Evolutionary conservation across 1,140 invertebrate species (phyloP).

Genomic region (Ceratitis capitata): DNA sequence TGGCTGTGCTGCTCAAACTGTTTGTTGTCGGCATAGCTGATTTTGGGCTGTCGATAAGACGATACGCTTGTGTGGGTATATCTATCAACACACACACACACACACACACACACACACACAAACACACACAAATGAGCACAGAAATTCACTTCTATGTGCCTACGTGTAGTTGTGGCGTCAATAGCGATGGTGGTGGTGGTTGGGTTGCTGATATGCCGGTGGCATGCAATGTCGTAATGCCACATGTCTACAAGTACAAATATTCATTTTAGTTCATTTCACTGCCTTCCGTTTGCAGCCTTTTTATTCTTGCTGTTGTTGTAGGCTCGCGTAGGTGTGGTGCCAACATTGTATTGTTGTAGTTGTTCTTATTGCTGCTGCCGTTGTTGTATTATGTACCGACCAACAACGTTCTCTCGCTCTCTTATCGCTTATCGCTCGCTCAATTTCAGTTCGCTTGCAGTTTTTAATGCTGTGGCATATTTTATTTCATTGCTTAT

Average conservation of each 20-base stretch:
- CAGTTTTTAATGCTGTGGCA: constrained; percentile 27
- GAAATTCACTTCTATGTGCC: not conserved
- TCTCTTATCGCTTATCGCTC: constrained; percentile 8
- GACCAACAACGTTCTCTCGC: too few relatives aligned
- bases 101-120: not conserved
- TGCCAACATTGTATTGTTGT: not conserved
- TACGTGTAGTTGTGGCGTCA: not conserved
- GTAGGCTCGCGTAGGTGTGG: constrained; percentile 2
- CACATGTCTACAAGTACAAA: not conserved
- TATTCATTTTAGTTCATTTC: not conserved
- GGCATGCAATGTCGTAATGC: not conserved
- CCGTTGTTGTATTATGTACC: not conserved
- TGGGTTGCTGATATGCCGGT: not conserved
- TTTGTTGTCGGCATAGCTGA: constrained; percentile 1
- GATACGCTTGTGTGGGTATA: not conserved
- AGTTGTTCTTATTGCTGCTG: not conserved
- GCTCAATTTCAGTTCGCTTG: not conserved
- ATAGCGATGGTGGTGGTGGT: not conserved
- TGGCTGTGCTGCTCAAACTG: not conserved
- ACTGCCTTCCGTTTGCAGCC: not conserved
- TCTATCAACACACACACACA: not conserved
- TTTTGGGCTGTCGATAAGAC: constrained; percentile 2
- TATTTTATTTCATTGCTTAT: constrained; percentile 25
- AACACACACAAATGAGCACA: not conserved
- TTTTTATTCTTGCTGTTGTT: not conserved